phyloP scores from a whole-genome alignment of 2,797 vertebrate genomes.

The Clarias platycephalus region DNA sequence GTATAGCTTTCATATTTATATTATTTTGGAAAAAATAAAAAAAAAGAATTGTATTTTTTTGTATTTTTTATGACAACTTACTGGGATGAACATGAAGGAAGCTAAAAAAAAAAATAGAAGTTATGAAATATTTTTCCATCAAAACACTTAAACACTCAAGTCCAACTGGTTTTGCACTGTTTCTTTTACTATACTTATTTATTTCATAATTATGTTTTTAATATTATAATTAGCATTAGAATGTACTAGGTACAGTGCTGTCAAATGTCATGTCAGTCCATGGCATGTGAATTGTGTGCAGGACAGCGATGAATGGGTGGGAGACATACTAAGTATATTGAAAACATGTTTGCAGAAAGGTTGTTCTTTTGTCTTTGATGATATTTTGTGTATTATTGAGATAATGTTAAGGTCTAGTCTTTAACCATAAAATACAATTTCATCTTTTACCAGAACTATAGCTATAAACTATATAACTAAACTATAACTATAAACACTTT shows the following conservation, averaged over 20 bases:
- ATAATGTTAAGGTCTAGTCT: background rate
- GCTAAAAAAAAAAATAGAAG: background rate
- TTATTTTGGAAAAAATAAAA: background rate
- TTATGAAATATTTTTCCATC: background rate
- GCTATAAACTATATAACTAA: too few species aligned
- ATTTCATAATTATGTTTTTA: background rate
- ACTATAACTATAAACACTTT: background rate
- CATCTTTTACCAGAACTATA: background rate
- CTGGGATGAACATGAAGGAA: background rate
- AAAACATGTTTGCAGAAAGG: constrained; percentile 15
- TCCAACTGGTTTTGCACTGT: background rate
- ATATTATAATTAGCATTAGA: background rate
- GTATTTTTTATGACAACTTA: background rate
- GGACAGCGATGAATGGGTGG: constrained; percentile 19
- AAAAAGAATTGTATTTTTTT: background rate
- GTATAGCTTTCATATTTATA: background rate
- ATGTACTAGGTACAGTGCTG: constrained; percentile 30
- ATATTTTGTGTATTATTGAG: background rate
- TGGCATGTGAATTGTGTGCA: constrained; percentile 39
- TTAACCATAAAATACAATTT: background rate
- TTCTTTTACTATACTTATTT: background rate
- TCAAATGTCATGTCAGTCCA: constrained; percentile 20
- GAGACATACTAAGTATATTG: constrained; percentile 1
- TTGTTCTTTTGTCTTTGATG: constrained; percentile 13
- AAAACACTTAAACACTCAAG: constrained; percentile 1